A percentile compares a stretch with the other conserved stretches of the same genome.
phyloP scores from a whole-genome alignment of 2,113 vertebrate genomes.

The Lagenorhynchus albirostris region DNA sequence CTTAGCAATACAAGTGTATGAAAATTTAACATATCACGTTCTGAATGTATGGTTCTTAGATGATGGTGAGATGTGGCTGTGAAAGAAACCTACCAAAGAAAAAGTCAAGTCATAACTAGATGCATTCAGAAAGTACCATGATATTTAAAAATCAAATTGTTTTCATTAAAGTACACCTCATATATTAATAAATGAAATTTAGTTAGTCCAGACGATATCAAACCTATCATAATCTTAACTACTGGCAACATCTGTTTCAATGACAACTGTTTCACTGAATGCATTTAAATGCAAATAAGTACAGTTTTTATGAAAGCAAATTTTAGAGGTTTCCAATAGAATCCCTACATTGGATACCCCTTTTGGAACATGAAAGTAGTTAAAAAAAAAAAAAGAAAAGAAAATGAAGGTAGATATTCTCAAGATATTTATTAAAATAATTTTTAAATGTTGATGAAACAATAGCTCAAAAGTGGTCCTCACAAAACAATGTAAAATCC shows the following conservation, averaged over 20 bases:
- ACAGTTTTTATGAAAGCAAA: background rate
- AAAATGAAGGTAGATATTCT: background rate
- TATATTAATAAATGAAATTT: background rate
- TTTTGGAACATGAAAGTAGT: background rate
- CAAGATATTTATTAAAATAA: background rate
- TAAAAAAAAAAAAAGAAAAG: background rate
- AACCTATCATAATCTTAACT: background rate
- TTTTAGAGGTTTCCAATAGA: background rate
- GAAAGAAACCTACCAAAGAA: background rate
- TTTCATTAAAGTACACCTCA: background rate
- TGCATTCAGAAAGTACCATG: background rate
- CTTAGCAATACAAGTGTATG: background rate
- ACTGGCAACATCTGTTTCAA: background rate
- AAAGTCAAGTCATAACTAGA: background rate
- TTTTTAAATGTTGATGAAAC: background rate
- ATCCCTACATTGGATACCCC: background rate
- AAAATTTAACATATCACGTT: background rate
- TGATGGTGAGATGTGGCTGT: background rate
- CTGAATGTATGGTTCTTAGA: background rate
- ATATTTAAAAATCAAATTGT: background rate
- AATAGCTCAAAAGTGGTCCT: background rate
- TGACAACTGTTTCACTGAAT: background rate
- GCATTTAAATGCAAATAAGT: background rate
- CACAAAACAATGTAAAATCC: background rate
- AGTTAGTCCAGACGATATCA: background rate